Percentiles rank a stretch among this genome's conserved stretches.
Conservation (phyloP, 2,113 vertebrate genomes). For the Chauna torquata region DNA sequence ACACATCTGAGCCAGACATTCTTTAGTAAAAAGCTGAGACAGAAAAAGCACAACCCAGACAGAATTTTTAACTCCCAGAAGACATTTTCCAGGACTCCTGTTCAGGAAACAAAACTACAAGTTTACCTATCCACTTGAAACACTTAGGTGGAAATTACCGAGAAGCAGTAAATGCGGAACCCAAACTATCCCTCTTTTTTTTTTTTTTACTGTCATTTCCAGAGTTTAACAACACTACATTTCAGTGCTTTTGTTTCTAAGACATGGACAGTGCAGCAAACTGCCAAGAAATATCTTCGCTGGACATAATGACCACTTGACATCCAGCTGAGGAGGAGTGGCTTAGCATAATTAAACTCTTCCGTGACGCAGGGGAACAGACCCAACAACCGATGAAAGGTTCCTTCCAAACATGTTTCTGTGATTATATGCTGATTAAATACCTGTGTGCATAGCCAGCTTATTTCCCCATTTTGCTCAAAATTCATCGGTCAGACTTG, state of each 20-base stretch:
- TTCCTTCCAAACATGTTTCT: not conserved
- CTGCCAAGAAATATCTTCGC: not conserved
- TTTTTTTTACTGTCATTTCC: not conserved
- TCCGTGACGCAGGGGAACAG: conserved; percentile 14
- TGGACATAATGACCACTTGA: not conserved
- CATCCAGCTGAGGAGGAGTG: not conserved
- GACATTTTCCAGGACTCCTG: not conserved
- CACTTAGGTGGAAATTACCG: not conserved
- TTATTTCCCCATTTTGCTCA: not conserved
- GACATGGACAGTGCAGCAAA: not conserved
- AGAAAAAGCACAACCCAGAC: not conserved
- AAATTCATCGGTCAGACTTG: not conserved
- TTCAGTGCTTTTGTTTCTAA: not conserved
- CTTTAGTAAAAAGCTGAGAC: not conserved
- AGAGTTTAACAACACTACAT: not conserved
- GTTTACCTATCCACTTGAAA: not conserved
- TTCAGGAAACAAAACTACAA: not conserved
- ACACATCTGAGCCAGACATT: not conserved
- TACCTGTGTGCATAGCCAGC: not conserved
- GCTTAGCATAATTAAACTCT: not conserved
- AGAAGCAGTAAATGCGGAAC: not conserved
- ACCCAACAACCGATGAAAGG: not conserved
- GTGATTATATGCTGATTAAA: conserved; percentile 45
- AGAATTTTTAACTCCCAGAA: not conserved
- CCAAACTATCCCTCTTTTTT: not conserved